A percentile compares a stretch with the other conserved stretches of the same genome.
Conservation (phyloP, 1,140 invertebrate genomes). For the Bathynomus jamesi region DNA sequence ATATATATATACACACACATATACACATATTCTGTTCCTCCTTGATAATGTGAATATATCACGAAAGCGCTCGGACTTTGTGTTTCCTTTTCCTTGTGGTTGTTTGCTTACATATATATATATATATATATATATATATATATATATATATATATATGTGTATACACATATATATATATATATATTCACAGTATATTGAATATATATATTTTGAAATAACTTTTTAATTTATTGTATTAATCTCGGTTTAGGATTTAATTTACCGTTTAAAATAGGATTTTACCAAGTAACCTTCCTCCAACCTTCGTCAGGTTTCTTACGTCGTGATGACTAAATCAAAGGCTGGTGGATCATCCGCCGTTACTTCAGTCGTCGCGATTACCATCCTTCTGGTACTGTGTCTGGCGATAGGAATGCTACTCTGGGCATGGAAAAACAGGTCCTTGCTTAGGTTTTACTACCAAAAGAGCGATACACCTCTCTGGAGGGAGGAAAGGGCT, state of each 20-base stretch:
- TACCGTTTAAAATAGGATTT: too few species aligned
- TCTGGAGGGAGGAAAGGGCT: neutral
- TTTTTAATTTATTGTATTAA: too few species aligned
- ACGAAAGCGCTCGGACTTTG: too few species aligned
- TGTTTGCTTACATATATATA: neutral
- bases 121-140: slow-evolving; percentile 3
- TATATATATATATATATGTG: neutral
- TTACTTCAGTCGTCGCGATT: neutral
- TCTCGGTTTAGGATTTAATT: too few species aligned
- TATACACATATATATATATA: neutral
- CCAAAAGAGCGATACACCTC: neutral
- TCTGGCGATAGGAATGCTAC: neutral
- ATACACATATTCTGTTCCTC: too few species aligned
- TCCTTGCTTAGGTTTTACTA: neutral
- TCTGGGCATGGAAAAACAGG: neutral
- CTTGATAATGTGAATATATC: too few species aligned
- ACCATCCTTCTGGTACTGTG: neutral
- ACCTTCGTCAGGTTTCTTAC: too few species aligned
- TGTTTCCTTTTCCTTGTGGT: neutral
- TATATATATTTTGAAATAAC: too few species aligned
- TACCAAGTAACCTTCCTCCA: too few species aligned
- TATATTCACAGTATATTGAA: too few species aligned
- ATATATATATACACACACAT: too few species aligned
- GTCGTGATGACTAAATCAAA: too few species aligned
- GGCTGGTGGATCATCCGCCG: neutral